phyloP scores from a whole-genome alignment of 1,140 invertebrate species.

The Hyphantria cunea region DNA sequence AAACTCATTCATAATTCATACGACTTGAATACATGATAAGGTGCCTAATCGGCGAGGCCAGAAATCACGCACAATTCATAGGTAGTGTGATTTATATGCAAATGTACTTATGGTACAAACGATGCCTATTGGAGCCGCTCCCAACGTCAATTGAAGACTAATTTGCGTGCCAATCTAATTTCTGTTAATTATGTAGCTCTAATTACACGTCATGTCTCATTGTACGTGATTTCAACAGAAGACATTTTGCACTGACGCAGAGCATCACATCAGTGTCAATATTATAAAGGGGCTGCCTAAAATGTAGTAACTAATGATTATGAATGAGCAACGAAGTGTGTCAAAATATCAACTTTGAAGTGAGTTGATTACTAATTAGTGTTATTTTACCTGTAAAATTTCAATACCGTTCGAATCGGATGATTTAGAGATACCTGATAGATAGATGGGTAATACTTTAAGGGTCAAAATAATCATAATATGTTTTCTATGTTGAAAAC shows the following conservation, averaged over 20 bases:
- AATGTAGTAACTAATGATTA: too few relatives aligned
- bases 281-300: background rate
- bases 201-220: constrained; percentile 32
- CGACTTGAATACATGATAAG: constrained; percentile 12
- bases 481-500: too few relatives aligned
- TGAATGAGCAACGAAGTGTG: too few relatives aligned
- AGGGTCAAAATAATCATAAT: too few relatives aligned
- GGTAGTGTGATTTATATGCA: constrained; percentile 54
- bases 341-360: too few relatives aligned
- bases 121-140: constrained; percentile 48
- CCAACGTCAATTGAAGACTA: constrained; percentile 58
- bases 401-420: too few relatives aligned
- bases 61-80: constrained; percentile 47
- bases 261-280: background rate
- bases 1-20: constrained; percentile 20
- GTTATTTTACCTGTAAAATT: too few relatives aligned
- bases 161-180: constrained; percentile 65
- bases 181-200: constrained; percentile 51
- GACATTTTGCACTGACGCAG: background rate
- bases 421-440: too few relatives aligned
- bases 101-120: constrained; percentile 52
- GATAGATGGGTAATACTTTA: too few relatives aligned
- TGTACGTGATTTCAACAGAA: constrained; percentile 21
- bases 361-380: too few relatives aligned
- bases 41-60: constrained; percentile 34